Conservation (phyloP, 2,113 vertebrate genomes). For the Globicephala melas region DNA sequence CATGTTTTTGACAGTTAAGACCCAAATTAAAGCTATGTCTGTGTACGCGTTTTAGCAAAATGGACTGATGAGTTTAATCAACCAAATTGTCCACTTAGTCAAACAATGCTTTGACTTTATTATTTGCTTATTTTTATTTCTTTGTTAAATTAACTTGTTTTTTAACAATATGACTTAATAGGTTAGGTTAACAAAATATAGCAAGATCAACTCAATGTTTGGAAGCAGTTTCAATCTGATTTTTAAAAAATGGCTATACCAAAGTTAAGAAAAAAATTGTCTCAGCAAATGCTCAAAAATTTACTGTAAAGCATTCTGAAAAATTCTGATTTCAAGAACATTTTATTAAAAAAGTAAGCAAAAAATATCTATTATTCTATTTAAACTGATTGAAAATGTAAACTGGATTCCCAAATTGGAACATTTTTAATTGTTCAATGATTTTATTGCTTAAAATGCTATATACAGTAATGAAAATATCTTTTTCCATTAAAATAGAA, state of each 20-base stretch:
- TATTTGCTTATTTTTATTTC: conserved; percentile 41
- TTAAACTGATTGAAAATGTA: too few species aligned
- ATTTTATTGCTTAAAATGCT: too few species aligned
- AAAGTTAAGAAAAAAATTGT: background rate
- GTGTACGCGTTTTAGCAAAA: conserved; percentile 28
- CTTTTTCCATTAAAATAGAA: too few species aligned
- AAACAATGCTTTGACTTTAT: conserved; percentile 18
- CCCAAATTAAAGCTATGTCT: conserved; percentile 44
- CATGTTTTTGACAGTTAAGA: conserved; percentile 43
- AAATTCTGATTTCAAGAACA: too few species aligned
- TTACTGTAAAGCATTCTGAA: too few species aligned
- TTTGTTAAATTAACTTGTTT: conserved; percentile 38
- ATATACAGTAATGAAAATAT: too few species aligned
- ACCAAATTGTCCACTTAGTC: conserved; percentile 50
- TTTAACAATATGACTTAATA: conserved; percentile 7
- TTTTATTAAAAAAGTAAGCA: too few species aligned
- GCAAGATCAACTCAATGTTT: background rate
- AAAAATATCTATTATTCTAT: too few species aligned
- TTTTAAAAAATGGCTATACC: background rate
- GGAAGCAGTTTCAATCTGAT: background rate
- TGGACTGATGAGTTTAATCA: conserved; percentile 62
- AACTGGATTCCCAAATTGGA: too few species aligned
- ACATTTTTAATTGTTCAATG: too few species aligned
- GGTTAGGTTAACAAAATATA: background rate
- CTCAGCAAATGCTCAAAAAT: too few species aligned